Conservation (phyloP, 2,888 invertebrate genomes). For the Oxytorus armatus region DNA sequence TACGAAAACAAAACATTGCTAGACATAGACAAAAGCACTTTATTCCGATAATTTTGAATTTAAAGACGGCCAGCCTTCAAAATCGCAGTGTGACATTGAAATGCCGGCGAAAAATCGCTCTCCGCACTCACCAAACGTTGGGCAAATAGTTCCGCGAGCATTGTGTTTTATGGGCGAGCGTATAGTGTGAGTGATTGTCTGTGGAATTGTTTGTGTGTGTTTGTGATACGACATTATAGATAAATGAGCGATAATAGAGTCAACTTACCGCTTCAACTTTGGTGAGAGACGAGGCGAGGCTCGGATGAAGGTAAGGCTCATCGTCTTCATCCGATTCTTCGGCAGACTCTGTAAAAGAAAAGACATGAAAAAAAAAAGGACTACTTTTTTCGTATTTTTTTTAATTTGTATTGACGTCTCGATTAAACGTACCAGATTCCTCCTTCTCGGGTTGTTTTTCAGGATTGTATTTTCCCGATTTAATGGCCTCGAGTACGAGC, state of each 20-base stretch:
- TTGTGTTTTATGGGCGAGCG: conserved; percentile 43
- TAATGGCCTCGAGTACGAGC: conserved; percentile 89
- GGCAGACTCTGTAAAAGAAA: conserved; percentile 78
- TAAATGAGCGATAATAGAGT: conserved; percentile 17
- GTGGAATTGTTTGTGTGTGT: conserved; percentile 13
- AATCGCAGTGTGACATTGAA: conserved; percentile 63
- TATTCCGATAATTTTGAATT: conserved; percentile 6
- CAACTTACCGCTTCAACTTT: conserved; percentile 89
- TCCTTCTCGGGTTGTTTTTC: conserved; percentile 83
- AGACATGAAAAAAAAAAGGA: too few species aligned
- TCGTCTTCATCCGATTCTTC: conserved; percentile 86
- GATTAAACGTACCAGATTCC: conserved; percentile 80
- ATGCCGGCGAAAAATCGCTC: conserved; percentile 66
- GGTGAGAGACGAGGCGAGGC: conserved; percentile 87
- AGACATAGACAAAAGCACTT: not conserved
- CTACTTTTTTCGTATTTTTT: conserved; percentile 45
- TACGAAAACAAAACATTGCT: not conserved
- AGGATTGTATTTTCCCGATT: conserved; percentile 88
- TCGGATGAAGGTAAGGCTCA: conserved; percentile 94
- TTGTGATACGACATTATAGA: conserved; percentile 14
- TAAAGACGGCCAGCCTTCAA: conserved; percentile 62
- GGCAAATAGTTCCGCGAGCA: conserved; percentile 63
- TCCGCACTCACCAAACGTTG: conserved; percentile 70
- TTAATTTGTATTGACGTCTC: not conserved
- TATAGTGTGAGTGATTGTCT: conserved; percentile 28